Evolutionary conservation across 2,888 invertebrate genomes (phyloP).

Genomic region (Cantharis lateralis): DNA sequence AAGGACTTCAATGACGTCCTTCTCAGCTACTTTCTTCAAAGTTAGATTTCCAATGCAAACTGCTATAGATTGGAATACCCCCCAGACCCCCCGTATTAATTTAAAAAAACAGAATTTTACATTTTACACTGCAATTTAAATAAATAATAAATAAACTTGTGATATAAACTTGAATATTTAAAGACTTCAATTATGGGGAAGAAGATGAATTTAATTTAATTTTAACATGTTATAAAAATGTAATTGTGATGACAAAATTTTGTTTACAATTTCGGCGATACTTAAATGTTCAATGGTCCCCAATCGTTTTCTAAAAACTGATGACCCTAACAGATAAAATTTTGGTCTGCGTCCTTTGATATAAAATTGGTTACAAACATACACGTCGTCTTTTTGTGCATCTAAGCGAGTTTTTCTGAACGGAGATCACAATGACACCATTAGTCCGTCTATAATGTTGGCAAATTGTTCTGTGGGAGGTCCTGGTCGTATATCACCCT

Average conservation of each 20-base stretch:
- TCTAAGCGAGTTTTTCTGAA: conserved; percentile 30
- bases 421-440: conserved; percentile 52
- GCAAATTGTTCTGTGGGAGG: conserved; percentile 58
- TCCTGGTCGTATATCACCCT: conserved; percentile 54
- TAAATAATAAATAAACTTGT: too few relatives aligned
- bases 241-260: neutral
- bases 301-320: neutral
- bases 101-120: too few relatives aligned
- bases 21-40: too few relatives aligned
- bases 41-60: too few relatives aligned
- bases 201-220: too few relatives aligned
- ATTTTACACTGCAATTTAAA: too few relatives aligned
- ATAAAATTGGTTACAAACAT: conserved; percentile 12
- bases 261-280: neutral
- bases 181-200: too few relatives aligned
- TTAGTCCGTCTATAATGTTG: conserved; percentile 57
- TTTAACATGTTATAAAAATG: too few relatives aligned
- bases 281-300: neutral
- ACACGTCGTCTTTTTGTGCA: conserved; percentile 22
- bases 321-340: neutral
- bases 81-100: too few relatives aligned
- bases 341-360: conserved; percentile 8
- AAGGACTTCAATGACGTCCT: too few relatives aligned
- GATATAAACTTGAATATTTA: too few relatives aligned
- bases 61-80: too few relatives aligned